Conservation (phyloP, 2,888 invertebrate genomes). For the Lymantria monacha region DNA sequence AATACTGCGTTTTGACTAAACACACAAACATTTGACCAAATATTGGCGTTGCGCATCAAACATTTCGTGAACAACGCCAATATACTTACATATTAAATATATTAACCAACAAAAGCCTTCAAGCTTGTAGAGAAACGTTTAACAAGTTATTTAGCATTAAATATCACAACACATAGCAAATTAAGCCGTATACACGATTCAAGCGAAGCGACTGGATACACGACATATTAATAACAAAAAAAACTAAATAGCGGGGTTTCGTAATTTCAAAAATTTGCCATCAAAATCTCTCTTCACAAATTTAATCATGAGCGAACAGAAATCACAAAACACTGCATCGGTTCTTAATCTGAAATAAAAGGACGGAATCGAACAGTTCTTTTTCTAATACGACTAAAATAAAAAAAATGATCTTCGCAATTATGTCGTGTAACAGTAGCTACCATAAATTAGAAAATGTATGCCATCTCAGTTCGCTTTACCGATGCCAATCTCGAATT, state of each 20-base stretch:
- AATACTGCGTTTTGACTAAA: constrained; percentile 42
- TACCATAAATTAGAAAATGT: constrained; percentile 10
- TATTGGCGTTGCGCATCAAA: constrained; percentile 33
- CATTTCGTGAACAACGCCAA: constrained; percentile 28
- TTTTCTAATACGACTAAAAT: background rate
- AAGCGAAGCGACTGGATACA: constrained; percentile 24
- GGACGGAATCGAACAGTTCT: constrained; percentile 27
- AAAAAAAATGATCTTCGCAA: background rate
- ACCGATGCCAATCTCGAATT: constrained; percentile 1
- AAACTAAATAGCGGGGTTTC: too few species aligned
- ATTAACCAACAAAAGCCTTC: constrained; percentile 62
- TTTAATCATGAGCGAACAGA: too few species aligned
- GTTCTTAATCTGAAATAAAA: constrained; percentile 7
- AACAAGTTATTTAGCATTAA: constrained; percentile 49
- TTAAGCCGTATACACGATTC: constrained; percentile 61
- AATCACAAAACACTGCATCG: background rate
- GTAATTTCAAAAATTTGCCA: too few species aligned
- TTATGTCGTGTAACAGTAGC: constrained; percentile 4
- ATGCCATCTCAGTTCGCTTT: constrained; percentile 8
- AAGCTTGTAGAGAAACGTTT: constrained; percentile 46
- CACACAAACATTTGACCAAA: constrained; percentile 36
- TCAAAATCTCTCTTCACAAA: too few species aligned
- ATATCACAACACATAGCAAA: constrained; percentile 74
- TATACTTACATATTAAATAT: constrained; percentile 34
- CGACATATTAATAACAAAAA: constrained; percentile 4